These are phyloP conservation scores for Agriopis aurantiaria DNA, from an alignment of 2,888 invertebrate genomes.

Conservation along the genomic window DNA sequence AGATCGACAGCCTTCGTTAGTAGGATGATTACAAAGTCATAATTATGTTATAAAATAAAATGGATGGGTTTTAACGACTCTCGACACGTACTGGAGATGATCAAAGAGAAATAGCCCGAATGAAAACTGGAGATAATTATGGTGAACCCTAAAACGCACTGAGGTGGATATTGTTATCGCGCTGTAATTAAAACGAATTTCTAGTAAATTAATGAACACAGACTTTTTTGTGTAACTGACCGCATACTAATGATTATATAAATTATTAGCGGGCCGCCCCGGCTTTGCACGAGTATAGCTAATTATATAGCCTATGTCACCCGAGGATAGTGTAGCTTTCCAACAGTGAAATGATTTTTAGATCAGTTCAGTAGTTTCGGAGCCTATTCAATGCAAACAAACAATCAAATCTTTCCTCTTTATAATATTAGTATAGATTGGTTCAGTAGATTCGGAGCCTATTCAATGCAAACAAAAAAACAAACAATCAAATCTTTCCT, in stretches of 20 bases:
- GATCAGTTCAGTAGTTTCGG: too few species aligned
- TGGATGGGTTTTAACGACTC: conserved; percentile 11
- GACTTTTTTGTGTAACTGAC: not conserved
- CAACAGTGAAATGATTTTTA: too few species aligned
- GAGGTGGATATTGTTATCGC: conserved; percentile 16
- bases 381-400: too few species aligned
- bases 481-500: too few species aligned
- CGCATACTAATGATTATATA: not conserved
- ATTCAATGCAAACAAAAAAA: too few species aligned
- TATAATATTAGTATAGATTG: too few species aligned
- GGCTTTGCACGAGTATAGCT: too few species aligned
- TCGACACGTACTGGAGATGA: conserved; percentile 21
- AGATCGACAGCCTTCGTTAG: conserved; percentile 7
- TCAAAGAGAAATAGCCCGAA: conserved; percentile 23
- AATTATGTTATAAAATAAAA: conserved; percentile 19
- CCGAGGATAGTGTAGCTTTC: too few species aligned
- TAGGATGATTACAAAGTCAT: conserved; percentile 8
- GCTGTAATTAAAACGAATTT: conserved; percentile 24
- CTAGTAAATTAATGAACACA: conserved; percentile 13
- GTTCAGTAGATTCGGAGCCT: too few species aligned
- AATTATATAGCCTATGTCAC: too few species aligned
- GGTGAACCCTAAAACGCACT: conserved; percentile 22
- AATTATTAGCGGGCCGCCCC: too few species aligned
- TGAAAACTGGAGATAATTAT: conserved; percentile 27
- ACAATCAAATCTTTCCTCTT: too few species aligned